Percentiles rank a stretch among this genome's conserved stretches.
Evolutionary conservation across 2,113 vertebrate species (phyloP).

Genomic region (Mus pahari): DNA sequence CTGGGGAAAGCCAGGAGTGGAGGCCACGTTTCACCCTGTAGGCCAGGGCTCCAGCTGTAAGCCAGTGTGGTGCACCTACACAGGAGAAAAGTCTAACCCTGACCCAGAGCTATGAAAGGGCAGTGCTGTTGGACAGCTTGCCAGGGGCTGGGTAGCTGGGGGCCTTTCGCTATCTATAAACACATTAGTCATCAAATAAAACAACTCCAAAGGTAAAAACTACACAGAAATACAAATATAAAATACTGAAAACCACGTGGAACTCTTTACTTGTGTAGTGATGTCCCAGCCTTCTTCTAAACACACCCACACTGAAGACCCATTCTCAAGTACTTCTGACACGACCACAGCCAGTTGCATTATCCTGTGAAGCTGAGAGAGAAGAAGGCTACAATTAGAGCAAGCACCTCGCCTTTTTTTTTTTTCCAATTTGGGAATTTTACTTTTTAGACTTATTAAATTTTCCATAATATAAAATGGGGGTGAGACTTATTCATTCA

Average conservation of each 20-base stretch:
- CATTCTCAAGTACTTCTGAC: slow-evolving; percentile 95
- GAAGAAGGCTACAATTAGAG: slow-evolving; percentile 25
- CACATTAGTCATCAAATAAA: slow-evolving; percentile 5
- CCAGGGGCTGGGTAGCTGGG: neutral
- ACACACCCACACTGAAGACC: slow-evolving; percentile 96
- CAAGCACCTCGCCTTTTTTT: neutral
- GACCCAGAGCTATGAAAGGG: neutral
- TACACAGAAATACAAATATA: slow-evolving; percentile 55
- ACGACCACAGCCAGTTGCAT: slow-evolving; percentile 94
- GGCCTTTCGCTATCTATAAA: slow-evolving; percentile 38
- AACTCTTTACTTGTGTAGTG: slow-evolving; percentile 93
- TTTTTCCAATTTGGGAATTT: neutral
- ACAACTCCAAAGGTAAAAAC: neutral
- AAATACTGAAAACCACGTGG: slow-evolving; percentile 48
- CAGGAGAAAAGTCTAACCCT: too few species aligned
- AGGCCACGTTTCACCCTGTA: neutral
- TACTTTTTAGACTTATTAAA: neutral
- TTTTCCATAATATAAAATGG: slow-evolving; percentile 18
- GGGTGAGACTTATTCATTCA: neutral
- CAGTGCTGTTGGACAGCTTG: slow-evolving; percentile 5
- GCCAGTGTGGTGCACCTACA: neutral
- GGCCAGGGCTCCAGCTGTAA: neutral
- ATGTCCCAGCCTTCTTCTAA: slow-evolving; percentile 99
- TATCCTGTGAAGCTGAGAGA: slow-evolving; percentile 94
- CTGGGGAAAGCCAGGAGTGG: neutral